Conservation (phyloP, 2,797 vertebrate genomes). For the Melopsittacus undulatus region DNA sequence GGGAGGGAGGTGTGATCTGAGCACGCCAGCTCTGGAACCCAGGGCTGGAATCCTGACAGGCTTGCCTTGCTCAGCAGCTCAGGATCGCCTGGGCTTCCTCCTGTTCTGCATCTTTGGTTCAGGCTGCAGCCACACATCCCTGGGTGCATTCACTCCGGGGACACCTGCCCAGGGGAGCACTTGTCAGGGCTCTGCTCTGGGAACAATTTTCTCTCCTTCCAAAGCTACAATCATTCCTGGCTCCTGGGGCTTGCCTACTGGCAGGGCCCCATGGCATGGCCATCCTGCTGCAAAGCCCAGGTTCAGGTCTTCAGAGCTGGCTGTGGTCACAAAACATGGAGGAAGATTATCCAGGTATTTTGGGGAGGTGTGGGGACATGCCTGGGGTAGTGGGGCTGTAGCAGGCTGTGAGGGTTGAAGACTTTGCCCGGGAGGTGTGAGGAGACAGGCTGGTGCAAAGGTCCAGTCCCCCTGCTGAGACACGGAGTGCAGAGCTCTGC, state of each 20-base stretch:
- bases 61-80: rapidly evolving
- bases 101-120: background rate
- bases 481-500: background rate
- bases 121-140: rapidly evolving
- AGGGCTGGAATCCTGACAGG: background rate
- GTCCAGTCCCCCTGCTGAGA: background rate
- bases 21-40: background rate
- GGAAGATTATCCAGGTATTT: background rate
- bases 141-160: background rate
- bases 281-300: background rate
- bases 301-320: background rate
- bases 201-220: background rate
- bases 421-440: background rate
- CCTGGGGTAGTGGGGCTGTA: background rate
- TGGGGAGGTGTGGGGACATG: background rate
- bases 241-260: background rate
- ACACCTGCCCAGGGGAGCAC: background rate
- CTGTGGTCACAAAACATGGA: rapidly evolving
- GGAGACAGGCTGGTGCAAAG: background rate
- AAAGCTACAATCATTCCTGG: background rate
- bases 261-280: rapidly evolving
- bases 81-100: rapidly evolving
- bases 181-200: background rate
- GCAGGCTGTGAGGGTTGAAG: background rate
- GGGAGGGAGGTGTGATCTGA: background rate